Base-by-base conservation (phyloP, 2,797 vertebrate genomes). In the Hephaestus fuliginosus region DNA sequence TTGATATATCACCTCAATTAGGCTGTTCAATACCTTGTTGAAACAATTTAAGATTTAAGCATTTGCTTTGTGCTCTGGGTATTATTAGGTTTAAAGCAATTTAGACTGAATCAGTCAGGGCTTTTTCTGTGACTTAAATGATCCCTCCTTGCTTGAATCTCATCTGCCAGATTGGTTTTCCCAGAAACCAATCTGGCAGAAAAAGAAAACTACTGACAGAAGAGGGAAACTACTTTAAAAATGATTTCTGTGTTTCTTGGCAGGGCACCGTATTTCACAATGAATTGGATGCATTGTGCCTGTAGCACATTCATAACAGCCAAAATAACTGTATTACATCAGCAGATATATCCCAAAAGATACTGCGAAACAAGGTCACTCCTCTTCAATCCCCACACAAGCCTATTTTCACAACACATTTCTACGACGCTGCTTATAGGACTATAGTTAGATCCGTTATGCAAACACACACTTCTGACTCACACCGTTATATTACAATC, bases 1-100 rank as follows among this genome's bases (percentile, higher is more conserved):
- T 84, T 92, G 90, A 92, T 90, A 79, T 83, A 92, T 92, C 78
- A 80, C 86, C 87, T 91, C 89, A 92, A 90, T 92, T 93, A 92
- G 63, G 70, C 65, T 72, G 76, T 85, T 92, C 87, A 91, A 88
- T 90, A 93, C 87, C 90, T 91, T 87, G 81, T 89, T 91, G 90
- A 90, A 91, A 92, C 87, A 87, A 89, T 90, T 91, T 86, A 66
- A 87, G 90, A 87, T 88, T 90, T 86, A 83, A 90, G 86, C 86
- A 61, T 84, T 89, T 81, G 85, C 84, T 83, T 87, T 86, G 84
- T 81, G 78, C 83, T 82, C 79, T 55, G 81, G 81, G 86, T 80
- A 70, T 89, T 87, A 92, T 92, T 89, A 85, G 84, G 61, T 91
- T 90, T 82, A 80, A 88, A 89, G 86, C 76, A 78, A 87, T 91